A percentile compares a stretch with the other conserved stretches of the same genome.
Conservation (phyloP, 2,797 vertebrate genomes). For the Microctenopoma stevenorrisi region DNA sequence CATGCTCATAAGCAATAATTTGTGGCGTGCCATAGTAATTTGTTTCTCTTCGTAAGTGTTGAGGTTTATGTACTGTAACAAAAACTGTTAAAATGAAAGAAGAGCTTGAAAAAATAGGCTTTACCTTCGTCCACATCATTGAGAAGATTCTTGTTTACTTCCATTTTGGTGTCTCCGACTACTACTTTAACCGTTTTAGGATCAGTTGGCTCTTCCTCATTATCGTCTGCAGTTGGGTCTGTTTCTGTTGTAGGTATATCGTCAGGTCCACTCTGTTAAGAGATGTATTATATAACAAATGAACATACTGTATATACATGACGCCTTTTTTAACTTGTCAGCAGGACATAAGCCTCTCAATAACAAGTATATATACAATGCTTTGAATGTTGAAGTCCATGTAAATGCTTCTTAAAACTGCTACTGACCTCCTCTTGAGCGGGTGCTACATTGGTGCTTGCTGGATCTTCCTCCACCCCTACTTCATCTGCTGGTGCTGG, state of each 20-base stretch:
- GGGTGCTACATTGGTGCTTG: neutral
- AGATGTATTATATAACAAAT: neutral
- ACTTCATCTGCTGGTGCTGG: constrained; percentile 1
- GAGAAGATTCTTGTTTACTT: neutral
- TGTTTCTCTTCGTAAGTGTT: constrained; percentile 4
- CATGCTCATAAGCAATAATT: constrained; percentile 7
- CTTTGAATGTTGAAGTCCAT: neutral
- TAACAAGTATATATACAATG: neutral
- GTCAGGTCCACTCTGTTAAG: constrained; percentile 15
- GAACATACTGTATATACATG: neutral
- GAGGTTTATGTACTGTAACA: neutral
- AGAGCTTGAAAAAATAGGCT: neutral
- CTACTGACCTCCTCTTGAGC: constrained; percentile 43
- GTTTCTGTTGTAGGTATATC: neutral
- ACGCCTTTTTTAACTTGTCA: neutral
- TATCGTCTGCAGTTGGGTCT: neutral
- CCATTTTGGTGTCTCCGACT: too few relatives aligned
- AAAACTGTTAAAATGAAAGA: neutral
- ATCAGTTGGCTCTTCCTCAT: constrained; percentile 1
- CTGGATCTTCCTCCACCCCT: neutral
- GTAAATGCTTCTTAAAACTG: neutral
- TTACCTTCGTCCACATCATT: constrained; percentile 17
- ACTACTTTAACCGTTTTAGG: neutral
- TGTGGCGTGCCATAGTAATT: neutral
- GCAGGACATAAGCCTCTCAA: neutral